phyloP scores from a whole-genome alignment of 2,113 vertebrate genomes.

The Odontesthes bonariensis region DNA sequence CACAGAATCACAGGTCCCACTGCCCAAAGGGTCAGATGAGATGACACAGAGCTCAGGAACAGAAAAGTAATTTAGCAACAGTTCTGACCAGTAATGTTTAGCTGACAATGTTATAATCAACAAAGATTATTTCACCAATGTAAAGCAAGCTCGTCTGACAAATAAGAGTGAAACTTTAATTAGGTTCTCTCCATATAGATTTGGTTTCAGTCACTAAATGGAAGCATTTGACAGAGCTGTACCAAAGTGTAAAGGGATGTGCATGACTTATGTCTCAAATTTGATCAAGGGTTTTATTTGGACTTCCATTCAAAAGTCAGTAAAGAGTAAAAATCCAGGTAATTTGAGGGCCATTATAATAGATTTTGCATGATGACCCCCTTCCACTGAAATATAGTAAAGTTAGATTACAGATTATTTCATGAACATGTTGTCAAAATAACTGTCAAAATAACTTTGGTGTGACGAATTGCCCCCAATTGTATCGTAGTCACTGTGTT shows the following conservation, averaged over 20 bases:
- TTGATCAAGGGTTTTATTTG: conserved; percentile 40
- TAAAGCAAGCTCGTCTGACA: conserved; percentile 1
- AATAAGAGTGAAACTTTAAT: neutral
- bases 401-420: neutral
- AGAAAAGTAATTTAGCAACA: conserved; percentile 14
- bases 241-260: neutral
- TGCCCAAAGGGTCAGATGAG: conserved; percentile 24
- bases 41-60: neutral
- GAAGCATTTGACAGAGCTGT: too few species aligned
- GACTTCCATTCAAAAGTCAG: conserved; percentile 47
- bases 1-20: conserved; percentile 29
- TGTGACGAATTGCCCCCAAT: conserved; percentile 18
- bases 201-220: too few species aligned
- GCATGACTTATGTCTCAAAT: conserved; percentile 30
- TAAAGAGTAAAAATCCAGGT: too few species aligned
- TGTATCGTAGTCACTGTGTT: conserved; percentile 8
- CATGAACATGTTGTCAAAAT: neutral
- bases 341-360: conserved; percentile 14
- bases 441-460: neutral
- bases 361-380: conserved; percentile 20
- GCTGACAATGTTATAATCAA: conserved; percentile 1
- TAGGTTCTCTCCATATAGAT: too few species aligned
- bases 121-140: too few species aligned
- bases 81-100: neutral
- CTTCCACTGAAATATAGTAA: conserved; percentile 12